Evolutionary conservation across 2,113 vertebrate genomes (phyloP).

Genomic region (Brachionichthys hirsutus): DNA sequence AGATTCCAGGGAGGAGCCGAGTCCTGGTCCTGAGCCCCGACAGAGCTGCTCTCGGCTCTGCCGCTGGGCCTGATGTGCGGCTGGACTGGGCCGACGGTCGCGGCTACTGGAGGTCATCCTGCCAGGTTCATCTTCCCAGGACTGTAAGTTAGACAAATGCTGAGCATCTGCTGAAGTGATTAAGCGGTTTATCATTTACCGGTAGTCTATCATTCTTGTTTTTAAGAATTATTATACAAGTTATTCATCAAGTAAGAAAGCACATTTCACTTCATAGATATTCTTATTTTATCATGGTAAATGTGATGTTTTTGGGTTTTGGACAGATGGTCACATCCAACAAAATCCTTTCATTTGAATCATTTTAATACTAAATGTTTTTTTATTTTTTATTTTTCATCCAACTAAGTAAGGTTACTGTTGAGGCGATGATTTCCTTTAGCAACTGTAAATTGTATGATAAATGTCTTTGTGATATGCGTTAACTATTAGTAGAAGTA

Average conservation of each 20-base stretch:
- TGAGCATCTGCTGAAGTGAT: too few species aligned
- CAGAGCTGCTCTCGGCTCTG: conserved; percentile 76
- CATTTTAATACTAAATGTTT: neutral
- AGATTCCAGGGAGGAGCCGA: conserved; percentile 82
- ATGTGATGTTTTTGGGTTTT: too few species aligned
- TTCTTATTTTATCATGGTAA: too few species aligned
- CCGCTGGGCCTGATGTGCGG: conserved; percentile 80
- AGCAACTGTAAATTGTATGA: neutral
- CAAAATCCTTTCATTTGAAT: too few species aligned
- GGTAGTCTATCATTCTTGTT: too few species aligned
- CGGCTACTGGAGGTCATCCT: conserved; percentile 84
- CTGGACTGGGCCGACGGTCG: conserved; percentile 80
- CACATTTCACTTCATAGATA: too few species aligned
- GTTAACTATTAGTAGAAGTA: neutral
- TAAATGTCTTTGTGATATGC: neutral
- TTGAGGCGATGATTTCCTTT: neutral
- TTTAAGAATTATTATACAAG: too few species aligned
- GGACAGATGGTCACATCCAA: too few species aligned
- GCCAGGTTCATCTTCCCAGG: conserved; percentile 81
- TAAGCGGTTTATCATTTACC: too few species aligned
- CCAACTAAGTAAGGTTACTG: neutral
- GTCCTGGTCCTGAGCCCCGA: conserved; percentile 81
- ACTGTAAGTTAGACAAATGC: conserved; percentile 76
- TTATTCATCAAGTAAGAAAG: too few species aligned
- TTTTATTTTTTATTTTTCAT: neutral